These are phyloP conservation scores for Cerceris rybyensis DNA, from an alignment of 2,888 invertebrate genomes.

Conservation along the genomic window DNA sequence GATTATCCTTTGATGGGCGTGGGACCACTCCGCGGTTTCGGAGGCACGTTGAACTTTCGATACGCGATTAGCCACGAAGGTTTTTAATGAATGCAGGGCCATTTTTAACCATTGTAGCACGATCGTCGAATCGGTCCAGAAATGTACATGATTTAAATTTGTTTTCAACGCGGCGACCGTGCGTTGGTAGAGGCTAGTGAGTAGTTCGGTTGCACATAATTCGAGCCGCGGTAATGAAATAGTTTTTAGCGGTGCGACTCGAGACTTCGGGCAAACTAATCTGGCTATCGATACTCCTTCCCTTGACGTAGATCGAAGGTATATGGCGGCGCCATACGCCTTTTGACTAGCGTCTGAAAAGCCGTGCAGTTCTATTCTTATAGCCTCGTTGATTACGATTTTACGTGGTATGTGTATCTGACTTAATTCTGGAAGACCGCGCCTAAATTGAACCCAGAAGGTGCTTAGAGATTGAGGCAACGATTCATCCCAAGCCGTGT, in stretches of 20 bases:
- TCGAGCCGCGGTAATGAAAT: constrained; percentile 7
- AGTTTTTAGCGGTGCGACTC: constrained; percentile 8
- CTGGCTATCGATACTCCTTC: not conserved
- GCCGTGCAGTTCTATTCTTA: constrained; percentile 9
- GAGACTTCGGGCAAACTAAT: not conserved
- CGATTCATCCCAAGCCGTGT: not conserved
- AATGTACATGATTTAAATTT: rapidly evolving
- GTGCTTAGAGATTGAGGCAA: not conserved
- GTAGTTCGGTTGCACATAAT: not conserved
- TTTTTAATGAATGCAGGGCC: not conserved
- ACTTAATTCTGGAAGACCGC: not conserved
- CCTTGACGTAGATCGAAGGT: not conserved
- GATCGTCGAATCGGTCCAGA: constrained; percentile 19
- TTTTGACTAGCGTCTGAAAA: constrained; percentile 18
- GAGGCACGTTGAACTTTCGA: not conserved
- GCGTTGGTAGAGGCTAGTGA: not conserved
- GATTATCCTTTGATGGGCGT: not conserved
- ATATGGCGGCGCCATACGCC: constrained; percentile 9
- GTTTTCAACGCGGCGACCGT: not conserved
- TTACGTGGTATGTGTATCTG: not conserved
- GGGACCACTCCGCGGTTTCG: not conserved
- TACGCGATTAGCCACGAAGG: constrained; percentile 14
- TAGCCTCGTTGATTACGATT: not conserved
- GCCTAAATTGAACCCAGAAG: not conserved
- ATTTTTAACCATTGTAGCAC: not conserved